Base-by-base conservation (phyloP, 2,113 vertebrate species). In the Cricetomys ansorgei region DNA sequence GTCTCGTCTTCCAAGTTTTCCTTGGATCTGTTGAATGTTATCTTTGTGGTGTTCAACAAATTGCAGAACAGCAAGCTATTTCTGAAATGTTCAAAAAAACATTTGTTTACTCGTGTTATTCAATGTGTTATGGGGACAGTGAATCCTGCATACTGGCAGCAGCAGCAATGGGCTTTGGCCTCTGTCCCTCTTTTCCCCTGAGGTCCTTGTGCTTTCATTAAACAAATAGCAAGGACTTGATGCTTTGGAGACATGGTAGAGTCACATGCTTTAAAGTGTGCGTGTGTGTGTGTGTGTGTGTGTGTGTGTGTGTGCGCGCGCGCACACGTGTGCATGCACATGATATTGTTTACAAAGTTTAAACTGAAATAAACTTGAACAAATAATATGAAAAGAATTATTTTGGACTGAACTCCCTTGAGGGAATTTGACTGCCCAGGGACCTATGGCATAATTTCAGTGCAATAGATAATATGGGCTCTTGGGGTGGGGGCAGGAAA, bases 21-120 rank as follows among this genome's bases (percentile, higher is more conserved):
- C 92, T 96, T 96, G 89, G 85, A 90, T 88, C 77, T 81, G 9
- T 53, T 92, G n/a, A 94, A 64, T 94, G 25, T 89, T 97, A 50
- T 92, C 77, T 97, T 94, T 95, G 67, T 92, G 48, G 67, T 92
- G 48, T 70, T 93, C 73, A 85, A 43, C 88, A 84, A 95, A 97
- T 92, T 89, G 25, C 67, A 76, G 65, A 97, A 72, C 73, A 95
- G 83, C 92, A 95, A 97, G 77, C 40, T 95, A 77, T 97, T 83
- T 86, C 77, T 81, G 43, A 59, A 84, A 2, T 80, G 45, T 53
- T 92, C 57, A 50, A 57, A 92, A 92, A 93, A 95, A 75, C 85
- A 92, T 95, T 92, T 96, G 92, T 88, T 94, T 96, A 94, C 96
- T 97, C 90, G 72, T 45, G 89, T 83, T 40, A 83, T 89, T 88